phyloP scores from a whole-genome alignment of 2,888 invertebrate species.

The Cataglyphis altisquamis region DNA sequence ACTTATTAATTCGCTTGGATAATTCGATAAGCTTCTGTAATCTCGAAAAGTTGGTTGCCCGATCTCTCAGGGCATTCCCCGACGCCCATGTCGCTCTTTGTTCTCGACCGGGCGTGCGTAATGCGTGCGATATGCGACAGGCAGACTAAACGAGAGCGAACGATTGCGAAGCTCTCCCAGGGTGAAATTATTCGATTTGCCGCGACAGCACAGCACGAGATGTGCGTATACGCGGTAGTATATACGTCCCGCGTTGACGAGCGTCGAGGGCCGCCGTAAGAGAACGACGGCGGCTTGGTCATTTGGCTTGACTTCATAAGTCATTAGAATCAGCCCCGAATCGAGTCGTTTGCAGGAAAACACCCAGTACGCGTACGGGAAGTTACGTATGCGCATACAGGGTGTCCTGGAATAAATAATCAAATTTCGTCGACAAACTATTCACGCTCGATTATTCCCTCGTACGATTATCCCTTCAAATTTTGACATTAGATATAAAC shows the following conservation, averaged over 20 bases:
- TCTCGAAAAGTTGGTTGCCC: constrained; percentile 31
- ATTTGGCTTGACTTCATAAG: constrained; percentile 86
- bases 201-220: constrained; percentile 75
- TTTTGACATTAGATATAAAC: not conserved
- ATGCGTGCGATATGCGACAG: constrained; percentile 67
- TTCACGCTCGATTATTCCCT: not conserved
- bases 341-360: constrained; percentile 79
- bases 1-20: constrained; percentile 24
- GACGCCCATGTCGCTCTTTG: constrained; percentile 42
- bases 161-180: constrained; percentile 55
- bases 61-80: constrained; percentile 15
- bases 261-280: constrained; percentile 46
- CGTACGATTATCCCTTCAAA: not conserved
- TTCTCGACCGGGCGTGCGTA: constrained; percentile 57
- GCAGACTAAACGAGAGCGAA: constrained; percentile 64
- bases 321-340: constrained; percentile 85
- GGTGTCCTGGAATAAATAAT: constrained; percentile 39
- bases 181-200: constrained; percentile 82
- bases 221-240: constrained; percentile 53
- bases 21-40: constrained; percentile 49
- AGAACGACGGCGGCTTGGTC: constrained; percentile 76
- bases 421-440: constrained; percentile 29
- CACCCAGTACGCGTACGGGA: constrained; percentile 74
- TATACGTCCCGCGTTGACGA: constrained; percentile 62
- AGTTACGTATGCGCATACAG: constrained; percentile 15